Conservation (phyloP, 2,113 vertebrate genomes). For the Cathartes aura region DNA sequence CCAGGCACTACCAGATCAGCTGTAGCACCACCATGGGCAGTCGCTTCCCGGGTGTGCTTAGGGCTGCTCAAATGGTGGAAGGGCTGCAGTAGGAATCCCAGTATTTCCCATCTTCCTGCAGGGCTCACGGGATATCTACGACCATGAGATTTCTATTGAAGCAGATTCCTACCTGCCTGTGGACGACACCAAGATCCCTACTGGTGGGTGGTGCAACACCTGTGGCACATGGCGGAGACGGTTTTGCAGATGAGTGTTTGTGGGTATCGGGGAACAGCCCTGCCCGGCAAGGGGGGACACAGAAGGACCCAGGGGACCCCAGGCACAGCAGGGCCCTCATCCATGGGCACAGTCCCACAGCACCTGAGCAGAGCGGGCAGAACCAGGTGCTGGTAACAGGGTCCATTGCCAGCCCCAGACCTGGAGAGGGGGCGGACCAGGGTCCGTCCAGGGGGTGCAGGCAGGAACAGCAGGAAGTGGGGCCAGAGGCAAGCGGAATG, state of each 20-base stretch:
- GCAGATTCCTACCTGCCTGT: constrained; percentile 88
- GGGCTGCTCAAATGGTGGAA: background rate
- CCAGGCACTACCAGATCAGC: background rate
- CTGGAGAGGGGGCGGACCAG: background rate
- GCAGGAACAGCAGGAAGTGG: background rate
- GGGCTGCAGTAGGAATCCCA: background rate
- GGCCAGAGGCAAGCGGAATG: background rate
- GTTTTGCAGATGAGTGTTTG: background rate
- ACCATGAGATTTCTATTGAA: constrained; percentile 85
- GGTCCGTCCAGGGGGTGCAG: background rate
- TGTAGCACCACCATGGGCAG: background rate
- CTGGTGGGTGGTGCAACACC: constrained; percentile 72
- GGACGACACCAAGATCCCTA: constrained; percentile 84
- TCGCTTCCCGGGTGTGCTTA: background rate
- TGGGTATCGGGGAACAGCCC: background rate
- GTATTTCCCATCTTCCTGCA: constrained; percentile 32
- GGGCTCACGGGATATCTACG: constrained; percentile 83
- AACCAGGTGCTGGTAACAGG: background rate
- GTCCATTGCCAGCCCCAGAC: background rate
- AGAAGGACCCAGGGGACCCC: background rate
- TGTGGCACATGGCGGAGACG: fast-evolving
- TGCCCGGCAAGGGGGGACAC: background rate
- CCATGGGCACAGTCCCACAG: background rate
- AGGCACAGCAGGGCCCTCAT: background rate
- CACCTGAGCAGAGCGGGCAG: background rate